A percentile compares a stretch with the other conserved stretches of the same genome.
These are phyloP conservation scores for Nebria ingens DNA, from an alignment of 1,140 invertebrate species.

Conservation along the genomic window DNA sequence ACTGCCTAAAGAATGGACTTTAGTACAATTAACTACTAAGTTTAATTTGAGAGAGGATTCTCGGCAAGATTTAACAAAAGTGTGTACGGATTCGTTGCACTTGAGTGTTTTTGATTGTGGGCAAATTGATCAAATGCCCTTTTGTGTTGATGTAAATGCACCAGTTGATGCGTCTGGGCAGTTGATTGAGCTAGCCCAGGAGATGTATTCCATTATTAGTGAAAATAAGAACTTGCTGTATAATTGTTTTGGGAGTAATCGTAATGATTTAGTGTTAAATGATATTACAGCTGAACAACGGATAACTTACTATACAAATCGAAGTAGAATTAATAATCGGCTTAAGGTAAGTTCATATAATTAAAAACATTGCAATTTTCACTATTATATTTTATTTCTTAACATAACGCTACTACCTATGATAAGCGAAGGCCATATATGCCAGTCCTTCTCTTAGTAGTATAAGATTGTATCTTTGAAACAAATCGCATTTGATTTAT, in stretches of 20 bases:
- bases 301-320: slow-evolving; percentile 16
- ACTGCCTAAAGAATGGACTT: slow-evolving; percentile 24
- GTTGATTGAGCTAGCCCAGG: slow-evolving; percentile 12
- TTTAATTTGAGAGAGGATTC: slow-evolving; percentile 18
- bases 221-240: slow-evolving; percentile 17
- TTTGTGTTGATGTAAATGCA: slow-evolving; percentile 18
- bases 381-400: too few species aligned
- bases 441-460: too few species aligned
- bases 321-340: slow-evolving; percentile 15
- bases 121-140: slow-evolving; percentile 18
- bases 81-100: slow-evolving; percentile 19
- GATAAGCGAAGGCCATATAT: too few species aligned
- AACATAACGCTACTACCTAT: too few species aligned
- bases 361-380: slow-evolving; percentile 12
- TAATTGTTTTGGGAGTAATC: background rate
- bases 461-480: too few species aligned
- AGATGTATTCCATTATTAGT: slow-evolving; percentile 15
- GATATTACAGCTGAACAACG: slow-evolving; percentile 14
- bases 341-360: slow-evolving; percentile 17
- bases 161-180: slow-evolving; percentile 17
- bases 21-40: slow-evolving; percentile 23
- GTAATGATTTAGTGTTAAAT: background rate
- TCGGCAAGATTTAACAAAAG: slow-evolving; percentile 16
- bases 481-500: too few species aligned
- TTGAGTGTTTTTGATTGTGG: slow-evolving; percentile 25